Conservation (phyloP, 2,888 invertebrate genomes). For the Aspidiotus destructor region DNA sequence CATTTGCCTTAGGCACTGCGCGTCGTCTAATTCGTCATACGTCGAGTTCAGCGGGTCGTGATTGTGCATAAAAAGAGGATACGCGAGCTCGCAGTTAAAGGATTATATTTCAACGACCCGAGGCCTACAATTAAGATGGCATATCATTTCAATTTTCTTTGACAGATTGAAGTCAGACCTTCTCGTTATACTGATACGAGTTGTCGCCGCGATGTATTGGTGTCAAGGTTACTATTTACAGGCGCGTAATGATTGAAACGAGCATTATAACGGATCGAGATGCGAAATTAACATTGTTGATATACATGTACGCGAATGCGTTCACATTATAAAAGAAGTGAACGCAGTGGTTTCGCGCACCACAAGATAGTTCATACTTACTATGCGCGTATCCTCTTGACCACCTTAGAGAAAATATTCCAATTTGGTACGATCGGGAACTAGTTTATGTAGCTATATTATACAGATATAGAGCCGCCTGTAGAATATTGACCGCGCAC, state of each 20-base stretch:
- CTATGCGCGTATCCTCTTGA: neutral
- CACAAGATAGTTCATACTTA: no score
- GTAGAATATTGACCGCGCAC: no score
- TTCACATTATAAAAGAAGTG: no score
- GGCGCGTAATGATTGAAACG: neutral
- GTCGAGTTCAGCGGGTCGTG: no score
- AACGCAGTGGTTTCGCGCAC: no score
- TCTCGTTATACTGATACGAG: conserved; percentile 2
- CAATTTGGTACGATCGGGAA: neutral
- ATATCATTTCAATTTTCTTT: neutral
- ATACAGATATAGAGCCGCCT: no score
- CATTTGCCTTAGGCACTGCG: no score
- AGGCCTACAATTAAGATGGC: neutral
- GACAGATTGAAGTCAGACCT: conserved; percentile 2
- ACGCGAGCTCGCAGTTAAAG: neutral
- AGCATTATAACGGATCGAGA: neutral
- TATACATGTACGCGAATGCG: neutral
- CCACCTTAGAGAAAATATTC: neutral
- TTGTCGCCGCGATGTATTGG: neutral
- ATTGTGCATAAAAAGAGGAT: no score
- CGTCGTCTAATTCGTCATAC: no score
- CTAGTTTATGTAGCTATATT: no score
- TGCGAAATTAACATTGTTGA: neutral
- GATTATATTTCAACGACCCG: neutral
- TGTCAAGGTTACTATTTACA: conserved; percentile 1